Conservation (phyloP, 2,888 invertebrate genomes). For the Podotricha telesiphe region DNA sequence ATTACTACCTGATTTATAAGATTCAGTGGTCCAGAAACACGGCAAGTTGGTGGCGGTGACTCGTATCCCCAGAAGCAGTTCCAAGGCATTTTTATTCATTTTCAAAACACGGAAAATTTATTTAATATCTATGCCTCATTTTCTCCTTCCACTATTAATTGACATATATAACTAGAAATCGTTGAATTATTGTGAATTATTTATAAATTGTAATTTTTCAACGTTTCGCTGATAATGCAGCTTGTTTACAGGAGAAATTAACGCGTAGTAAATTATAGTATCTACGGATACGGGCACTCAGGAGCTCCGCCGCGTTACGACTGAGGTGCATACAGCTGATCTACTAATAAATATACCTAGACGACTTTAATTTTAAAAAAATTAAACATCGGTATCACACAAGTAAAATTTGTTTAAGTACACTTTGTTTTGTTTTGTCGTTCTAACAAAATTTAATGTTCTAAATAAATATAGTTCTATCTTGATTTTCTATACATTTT, state of each 20-base stretch:
- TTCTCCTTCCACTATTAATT: slow-evolving; percentile 11
- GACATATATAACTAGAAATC: background rate
- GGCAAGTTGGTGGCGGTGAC: slow-evolving; percentile 71
- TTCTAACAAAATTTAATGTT: too few relatives aligned
- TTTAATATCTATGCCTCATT: slow-evolving; percentile 26
- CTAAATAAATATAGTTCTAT: too few relatives aligned
- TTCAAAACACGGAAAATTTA: slow-evolving; percentile 32
- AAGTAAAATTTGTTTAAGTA: too few relatives aligned
- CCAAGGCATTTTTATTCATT: slow-evolving; percentile 76
- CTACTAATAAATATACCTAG: slow-evolving; percentile 45
- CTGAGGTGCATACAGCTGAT: slow-evolving; percentile 63
- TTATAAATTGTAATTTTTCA: background rate
- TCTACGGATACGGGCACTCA: slow-evolving; percentile 52
- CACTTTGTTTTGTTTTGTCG: background rate
- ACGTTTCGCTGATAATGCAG: background rate
- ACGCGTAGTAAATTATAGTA: slow-evolving; percentile 7
- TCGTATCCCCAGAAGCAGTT: slow-evolving; percentile 79
- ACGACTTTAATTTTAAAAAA: slow-evolving; percentile 2
- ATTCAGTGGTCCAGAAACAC: slow-evolving; percentile 73
- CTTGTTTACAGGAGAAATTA: slow-evolving; percentile 15
- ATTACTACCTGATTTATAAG: slow-evolving; percentile 66
- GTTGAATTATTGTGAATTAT: background rate
- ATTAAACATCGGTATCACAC: background rate
- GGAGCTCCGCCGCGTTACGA: slow-evolving; percentile 58
- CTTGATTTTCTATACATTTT: too few relatives aligned